Percentiles rank a stretch among this genome's conserved stretches.
These are phyloP conservation scores for Aegotheles bennettii DNA, from an alignment of 2,113 vertebrate genomes.

Conservation along the genomic window DNA sequence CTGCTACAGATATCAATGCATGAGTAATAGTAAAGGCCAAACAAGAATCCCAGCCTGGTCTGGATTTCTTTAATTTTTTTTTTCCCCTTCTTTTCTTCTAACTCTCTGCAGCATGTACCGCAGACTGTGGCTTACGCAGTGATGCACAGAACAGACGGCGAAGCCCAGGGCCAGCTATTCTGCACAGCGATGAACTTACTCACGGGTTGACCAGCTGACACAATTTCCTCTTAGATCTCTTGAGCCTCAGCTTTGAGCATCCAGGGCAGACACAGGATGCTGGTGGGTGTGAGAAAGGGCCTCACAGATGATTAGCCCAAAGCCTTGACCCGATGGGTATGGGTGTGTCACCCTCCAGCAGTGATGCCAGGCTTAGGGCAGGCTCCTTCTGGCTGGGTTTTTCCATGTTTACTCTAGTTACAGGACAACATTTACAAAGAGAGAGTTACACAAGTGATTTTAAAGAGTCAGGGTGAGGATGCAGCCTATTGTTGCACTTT, in stretches of 20 bases:
- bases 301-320: background rate
- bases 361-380: background rate
- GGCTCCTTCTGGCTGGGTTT: background rate
- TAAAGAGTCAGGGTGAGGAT: background rate
- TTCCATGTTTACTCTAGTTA: conserved; percentile 26
- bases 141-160: fast-evolving
- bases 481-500: background rate
- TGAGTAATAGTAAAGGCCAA: background rate
- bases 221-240: background rate
- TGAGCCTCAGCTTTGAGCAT: background rate
- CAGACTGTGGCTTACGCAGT: fast-evolving
- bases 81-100: background rate
- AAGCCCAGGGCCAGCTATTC: background rate
- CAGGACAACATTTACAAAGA: background rate
- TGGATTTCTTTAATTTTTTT: background rate
- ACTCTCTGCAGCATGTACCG: background rate
- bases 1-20: background rate
- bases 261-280: conserved; percentile 23
- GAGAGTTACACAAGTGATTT: background rate
- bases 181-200: background rate
- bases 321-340: background rate
- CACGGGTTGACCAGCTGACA: background rate
- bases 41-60: background rate
- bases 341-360: background rate
- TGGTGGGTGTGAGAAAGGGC: conserved; percentile 51